These are phyloP conservation scores for Dioctria rufipes DNA, from an alignment of 2,888 invertebrate genomes.

Conservation along the genomic window DNA sequence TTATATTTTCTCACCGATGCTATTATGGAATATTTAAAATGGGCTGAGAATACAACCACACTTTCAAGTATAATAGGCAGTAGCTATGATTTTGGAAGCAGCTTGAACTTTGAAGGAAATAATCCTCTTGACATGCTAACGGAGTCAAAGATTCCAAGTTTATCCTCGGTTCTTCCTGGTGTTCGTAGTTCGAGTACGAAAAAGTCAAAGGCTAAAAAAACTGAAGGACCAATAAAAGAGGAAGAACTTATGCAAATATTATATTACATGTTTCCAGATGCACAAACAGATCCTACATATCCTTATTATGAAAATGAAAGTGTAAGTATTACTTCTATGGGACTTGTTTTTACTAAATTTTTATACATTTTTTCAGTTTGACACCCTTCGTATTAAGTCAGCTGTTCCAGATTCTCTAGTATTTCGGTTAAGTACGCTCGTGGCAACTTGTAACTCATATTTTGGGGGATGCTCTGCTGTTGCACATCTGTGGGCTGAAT, in stretches of 20 bases:
- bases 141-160: slow-evolving; percentile 81
- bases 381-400: slow-evolving; percentile 78
- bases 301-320: slow-evolving; percentile 74
- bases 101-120: slow-evolving; percentile 72
- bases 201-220: slow-evolving; percentile 71
- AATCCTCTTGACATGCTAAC: slow-evolving; percentile 82
- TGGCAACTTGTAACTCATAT: slow-evolving; percentile 81
- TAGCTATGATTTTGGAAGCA: slow-evolving; percentile 71
- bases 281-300: slow-evolving; percentile 77
- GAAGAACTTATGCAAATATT: slow-evolving; percentile 83
- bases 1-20: slow-evolving; percentile 85
- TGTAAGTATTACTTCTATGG: slow-evolving; percentile 65
- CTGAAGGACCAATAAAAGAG: slow-evolving; percentile 85
- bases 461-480: slow-evolving; percentile 83
- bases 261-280: slow-evolving; percentile 91
- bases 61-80: slow-evolving; percentile 67
- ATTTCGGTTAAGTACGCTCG: slow-evolving; percentile 84
- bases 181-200: slow-evolving; percentile 72
- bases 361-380: slow-evolving; percentile 69
- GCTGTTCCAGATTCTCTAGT: slow-evolving; percentile 85
- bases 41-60: slow-evolving; percentile 71
- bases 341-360: neutral
- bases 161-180: slow-evolving; percentile 73
- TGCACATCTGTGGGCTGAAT: slow-evolving; percentile 95
- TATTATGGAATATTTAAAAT: slow-evolving; percentile 79